Evolutionary conservation across 2,888 invertebrate genomes (phyloP).

Genomic region (Pristionchus entomophagus): DNA sequence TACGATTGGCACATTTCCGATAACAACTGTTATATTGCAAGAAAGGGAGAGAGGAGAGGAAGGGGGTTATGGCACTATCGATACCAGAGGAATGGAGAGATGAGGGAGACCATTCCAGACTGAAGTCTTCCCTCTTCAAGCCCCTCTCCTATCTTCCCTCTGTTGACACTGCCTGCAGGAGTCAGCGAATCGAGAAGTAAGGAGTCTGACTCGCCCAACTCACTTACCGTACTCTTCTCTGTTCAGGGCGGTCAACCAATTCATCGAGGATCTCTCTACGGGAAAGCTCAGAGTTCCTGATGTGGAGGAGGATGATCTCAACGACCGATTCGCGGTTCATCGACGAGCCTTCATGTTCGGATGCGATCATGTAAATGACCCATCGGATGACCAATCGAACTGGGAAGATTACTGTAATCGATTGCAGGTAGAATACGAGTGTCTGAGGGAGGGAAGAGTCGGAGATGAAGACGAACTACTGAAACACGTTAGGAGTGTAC

Average conservation of each 20-base stretch:
- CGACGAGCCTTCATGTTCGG: conserved; percentile 68
- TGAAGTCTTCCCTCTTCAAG: conserved; percentile 66
- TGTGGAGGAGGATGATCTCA: conserved; percentile 55
- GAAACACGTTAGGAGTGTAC: conserved; percentile 52
- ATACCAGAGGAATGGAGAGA: no score
- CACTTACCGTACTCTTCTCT: neutral
- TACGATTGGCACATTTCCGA: conserved; percentile 3
- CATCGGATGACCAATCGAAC: neutral
- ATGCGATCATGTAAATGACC: conserved; percentile 52
- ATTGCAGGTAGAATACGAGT: conserved; percentile 36
- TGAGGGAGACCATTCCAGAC: conserved; percentile 53
- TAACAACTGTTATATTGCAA: conserved; percentile 25
- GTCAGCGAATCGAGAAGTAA: conserved; percentile 60
- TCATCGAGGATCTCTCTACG: conserved; percentile 60
- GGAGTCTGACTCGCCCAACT: neutral
- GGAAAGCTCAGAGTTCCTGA: conserved; percentile 56
- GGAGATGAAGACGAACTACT: conserved; percentile 48
- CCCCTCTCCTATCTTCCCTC: conserved; percentile 71
- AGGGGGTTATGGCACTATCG: no score
- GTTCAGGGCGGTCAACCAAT: conserved; percentile 59
- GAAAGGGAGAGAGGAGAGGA: neutral
- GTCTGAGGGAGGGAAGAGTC: conserved; percentile 36
- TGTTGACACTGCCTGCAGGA: conserved; percentile 62
- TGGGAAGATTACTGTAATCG: neutral
- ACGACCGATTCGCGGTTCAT: conserved; percentile 65